phyloP scores from a whole-genome alignment of 30 jellyfish, hydroid and myxozoan species.

The Nemopilema nomurai region DNA sequence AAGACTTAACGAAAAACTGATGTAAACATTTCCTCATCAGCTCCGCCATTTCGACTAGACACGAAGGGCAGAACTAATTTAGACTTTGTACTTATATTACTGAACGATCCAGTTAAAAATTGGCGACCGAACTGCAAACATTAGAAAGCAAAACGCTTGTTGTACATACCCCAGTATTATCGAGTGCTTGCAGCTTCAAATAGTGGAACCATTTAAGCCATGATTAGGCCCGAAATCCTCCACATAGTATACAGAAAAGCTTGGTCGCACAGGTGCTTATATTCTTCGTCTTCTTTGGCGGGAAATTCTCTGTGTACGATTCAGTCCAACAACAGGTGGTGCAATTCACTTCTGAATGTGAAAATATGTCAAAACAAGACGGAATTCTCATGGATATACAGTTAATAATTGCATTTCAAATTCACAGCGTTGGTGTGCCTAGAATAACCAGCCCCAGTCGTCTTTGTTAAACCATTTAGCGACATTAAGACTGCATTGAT shows the following conservation, averaged over 20 bases:
- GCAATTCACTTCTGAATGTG: conserved; percentile 63
- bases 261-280: conserved; percentile 55
- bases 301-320: conserved; percentile 67
- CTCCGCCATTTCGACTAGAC: not conserved
- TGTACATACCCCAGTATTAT: not conserved
- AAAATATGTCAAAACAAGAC: conserved; percentile 48
- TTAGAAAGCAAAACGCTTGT: no score
- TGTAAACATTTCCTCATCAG: no score
- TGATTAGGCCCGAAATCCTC: not conserved
- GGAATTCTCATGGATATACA: conserved; percentile 21
- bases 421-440: not conserved
- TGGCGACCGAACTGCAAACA: no score
- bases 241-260: conserved; percentile 34
- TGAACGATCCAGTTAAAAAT: not conserved
- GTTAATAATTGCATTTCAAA: not conserved
- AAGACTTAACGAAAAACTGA: not conserved
- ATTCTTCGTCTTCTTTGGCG: conserved; percentile 56
- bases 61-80: not conserved
- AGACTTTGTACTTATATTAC: not conserved
- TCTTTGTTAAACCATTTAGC: not conserved
- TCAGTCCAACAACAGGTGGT: conserved; percentile 57
- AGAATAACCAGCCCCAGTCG: not conserved
- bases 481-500: not conserved
- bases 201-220: not conserved
- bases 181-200: not conserved